A percentile compares a stretch with the other conserved stretches of the same genome.
phyloP scores from a whole-genome alignment of 2,888 invertebrate species.

The Melolontha melolontha region DNA sequence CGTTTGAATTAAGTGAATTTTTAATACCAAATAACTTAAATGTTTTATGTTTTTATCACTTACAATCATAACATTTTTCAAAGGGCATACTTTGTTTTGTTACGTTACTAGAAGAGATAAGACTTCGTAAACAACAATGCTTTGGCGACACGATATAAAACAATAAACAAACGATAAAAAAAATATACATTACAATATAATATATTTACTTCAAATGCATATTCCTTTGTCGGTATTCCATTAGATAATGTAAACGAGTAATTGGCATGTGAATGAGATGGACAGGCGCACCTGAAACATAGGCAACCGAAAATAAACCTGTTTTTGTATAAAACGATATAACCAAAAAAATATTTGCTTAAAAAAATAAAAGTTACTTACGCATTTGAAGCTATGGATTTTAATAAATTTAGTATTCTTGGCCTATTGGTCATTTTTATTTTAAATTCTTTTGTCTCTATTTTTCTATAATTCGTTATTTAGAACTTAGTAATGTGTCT shows the following conservation, averaged over 20 bases:
- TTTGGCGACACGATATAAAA: constrained; percentile 8
- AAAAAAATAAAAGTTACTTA: constrained; percentile 42
- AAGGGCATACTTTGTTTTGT: no score
- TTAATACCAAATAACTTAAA: no score
- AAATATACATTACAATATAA: constrained; percentile 39
- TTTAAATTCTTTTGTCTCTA: background rate
- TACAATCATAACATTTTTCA: no score
- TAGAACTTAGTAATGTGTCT: background rate
- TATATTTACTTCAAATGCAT: constrained; percentile 79
- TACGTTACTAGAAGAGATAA: no score
- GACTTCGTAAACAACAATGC: background rate
- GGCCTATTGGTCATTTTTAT: constrained; percentile 42
- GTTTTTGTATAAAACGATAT: background rate
- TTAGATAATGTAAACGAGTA: constrained; percentile 56
- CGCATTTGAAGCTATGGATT: constrained; percentile 43
- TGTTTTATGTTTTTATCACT: no score
- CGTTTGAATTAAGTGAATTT: no score
- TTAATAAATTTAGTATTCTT: constrained; percentile 45
- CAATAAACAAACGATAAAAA: constrained; percentile 4
- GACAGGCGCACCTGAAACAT: constrained; percentile 77
- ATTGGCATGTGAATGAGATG: constrained; percentile 77
- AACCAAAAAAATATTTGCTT: background rate
- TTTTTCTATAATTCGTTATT: no score
- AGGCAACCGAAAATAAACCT: constrained; percentile 29
- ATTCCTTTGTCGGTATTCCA: constrained; percentile 73